Percentiles rank a stretch among this genome's conserved stretches.
These are phyloP conservation scores for Hylomyscus alleni DNA, from an alignment of 2,797 vertebrate genomes.

Conservation along the genomic window DNA sequence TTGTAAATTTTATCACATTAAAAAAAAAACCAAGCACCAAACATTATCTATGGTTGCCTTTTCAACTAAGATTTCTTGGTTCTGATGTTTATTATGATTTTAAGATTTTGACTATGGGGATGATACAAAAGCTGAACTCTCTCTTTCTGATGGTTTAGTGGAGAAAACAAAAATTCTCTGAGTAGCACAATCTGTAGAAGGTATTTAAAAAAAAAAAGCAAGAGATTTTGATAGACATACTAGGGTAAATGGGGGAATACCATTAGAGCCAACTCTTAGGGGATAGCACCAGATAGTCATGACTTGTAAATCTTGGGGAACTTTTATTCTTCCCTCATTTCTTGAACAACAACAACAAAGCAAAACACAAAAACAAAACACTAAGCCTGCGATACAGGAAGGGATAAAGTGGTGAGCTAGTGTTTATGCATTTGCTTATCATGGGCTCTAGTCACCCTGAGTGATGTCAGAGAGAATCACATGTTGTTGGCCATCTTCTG, in stretches of 20 bases:
- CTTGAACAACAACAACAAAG: not conserved
- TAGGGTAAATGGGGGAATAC: not conserved
- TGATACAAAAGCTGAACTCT: no score
- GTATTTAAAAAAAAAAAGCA: no score
- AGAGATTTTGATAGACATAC: conserved; percentile 56
- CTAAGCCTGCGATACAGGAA: not conserved
- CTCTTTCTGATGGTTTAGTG: no score
- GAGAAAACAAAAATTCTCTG: no score
- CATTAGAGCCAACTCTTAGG: conserved; percentile 8
- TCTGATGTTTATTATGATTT: conserved; percentile 11
- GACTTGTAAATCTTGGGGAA: not conserved
- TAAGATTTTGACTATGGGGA: not conserved
- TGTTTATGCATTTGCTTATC: not conserved
- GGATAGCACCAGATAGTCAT: conserved; percentile 39
- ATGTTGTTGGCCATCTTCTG: not conserved
- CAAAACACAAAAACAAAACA: not conserved
- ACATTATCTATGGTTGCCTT: conserved; percentile 50
- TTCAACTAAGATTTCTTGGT: not conserved
- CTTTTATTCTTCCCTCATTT: not conserved
- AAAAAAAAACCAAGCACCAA: conserved; percentile 60
- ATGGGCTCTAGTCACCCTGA: not conserved
- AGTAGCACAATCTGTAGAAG: no score
- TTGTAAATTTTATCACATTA: conserved; percentile 36
- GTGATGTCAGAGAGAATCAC: not conserved
- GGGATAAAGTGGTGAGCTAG: not conserved